Conservation (phyloP, 2,113 vertebrate genomes). For the Halichoeres trimaculatus region DNA sequence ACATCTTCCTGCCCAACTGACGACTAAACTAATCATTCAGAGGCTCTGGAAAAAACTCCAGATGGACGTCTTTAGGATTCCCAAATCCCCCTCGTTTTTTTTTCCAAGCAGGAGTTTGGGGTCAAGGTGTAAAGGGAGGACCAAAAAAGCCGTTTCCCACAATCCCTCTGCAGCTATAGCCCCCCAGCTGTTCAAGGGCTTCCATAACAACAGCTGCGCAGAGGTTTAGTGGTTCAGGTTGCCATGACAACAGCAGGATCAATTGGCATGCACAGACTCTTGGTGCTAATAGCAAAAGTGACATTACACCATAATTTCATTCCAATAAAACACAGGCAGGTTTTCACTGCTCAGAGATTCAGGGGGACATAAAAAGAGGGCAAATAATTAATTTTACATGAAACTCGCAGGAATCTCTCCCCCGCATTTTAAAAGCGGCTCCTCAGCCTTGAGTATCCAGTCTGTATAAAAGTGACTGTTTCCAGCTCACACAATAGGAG, state of each 20-base stretch:
- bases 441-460: constrained; percentile 34
- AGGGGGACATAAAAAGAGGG: constrained; percentile 63
- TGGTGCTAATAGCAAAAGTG: constrained; percentile 81
- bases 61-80: constrained; percentile 66
- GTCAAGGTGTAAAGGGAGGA: constrained; percentile 78
- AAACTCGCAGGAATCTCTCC: constrained; percentile 55
- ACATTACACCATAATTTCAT: constrained; percentile 82
- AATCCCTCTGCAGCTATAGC: constrained; percentile 80
- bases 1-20: constrained; percentile 48
- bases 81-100: constrained; percentile 59
- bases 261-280: constrained; percentile 81
- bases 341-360: constrained; percentile 67
- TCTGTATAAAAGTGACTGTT: constrained; percentile 35
- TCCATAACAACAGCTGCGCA: constrained; percentile 85
- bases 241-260: constrained; percentile 84
- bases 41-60: constrained; percentile 51
- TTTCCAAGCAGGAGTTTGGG: constrained; percentile 55
- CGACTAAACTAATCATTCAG: constrained; percentile 34
- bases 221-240: constrained; percentile 84
- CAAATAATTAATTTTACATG: constrained; percentile 74
- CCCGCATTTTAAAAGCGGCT: constrained; percentile 48
- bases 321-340: constrained; percentile 75
- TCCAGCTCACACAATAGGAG: constrained; percentile 62
- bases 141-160: constrained; percentile 80
- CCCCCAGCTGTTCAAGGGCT: constrained; percentile 85